Percentiles rank a stretch among this genome's conserved stretches.
Conservation (phyloP, 2,888 invertebrate species). For the Dastarcus helophoroides region DNA sequence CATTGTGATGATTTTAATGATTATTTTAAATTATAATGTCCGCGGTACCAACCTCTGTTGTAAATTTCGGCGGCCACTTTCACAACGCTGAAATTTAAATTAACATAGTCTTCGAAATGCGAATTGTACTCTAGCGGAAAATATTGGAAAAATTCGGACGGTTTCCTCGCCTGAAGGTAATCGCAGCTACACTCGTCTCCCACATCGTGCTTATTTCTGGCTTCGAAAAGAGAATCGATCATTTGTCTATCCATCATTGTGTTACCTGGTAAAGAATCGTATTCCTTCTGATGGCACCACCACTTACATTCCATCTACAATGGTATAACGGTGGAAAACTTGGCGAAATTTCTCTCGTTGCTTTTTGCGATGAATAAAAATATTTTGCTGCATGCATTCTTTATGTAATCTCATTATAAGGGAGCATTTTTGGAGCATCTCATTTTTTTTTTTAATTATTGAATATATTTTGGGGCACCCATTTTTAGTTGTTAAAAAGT, state of each 20-base stretch:
- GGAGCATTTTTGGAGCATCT: no score
- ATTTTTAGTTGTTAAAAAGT: no score
- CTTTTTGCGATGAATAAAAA: not conserved
- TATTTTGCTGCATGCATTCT: no score
- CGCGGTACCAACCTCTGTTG: constrained; percentile 54
- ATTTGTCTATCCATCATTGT: constrained; percentile 3
- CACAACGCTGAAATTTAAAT: constrained; percentile 70
- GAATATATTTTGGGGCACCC: no score
- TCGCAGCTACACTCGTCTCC: constrained; percentile 9
- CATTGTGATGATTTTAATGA: not conserved
- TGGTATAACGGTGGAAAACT: not conserved
- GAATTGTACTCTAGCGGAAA: constrained; percentile 52
- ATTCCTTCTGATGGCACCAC: constrained; percentile 15
- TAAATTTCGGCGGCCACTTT: constrained; percentile 91
- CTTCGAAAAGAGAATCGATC: constrained; percentile 8
- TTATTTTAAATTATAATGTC: not conserved
- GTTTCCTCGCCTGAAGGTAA: constrained; percentile 13
- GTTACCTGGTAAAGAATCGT: constrained; percentile 4
- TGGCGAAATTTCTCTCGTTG: not conserved
- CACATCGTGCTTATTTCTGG: not conserved
- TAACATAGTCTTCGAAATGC: constrained; percentile 64
- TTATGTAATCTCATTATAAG: no score
- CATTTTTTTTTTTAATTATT: no score
- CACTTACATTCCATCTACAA: constrained; percentile 15
- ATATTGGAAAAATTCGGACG: constrained; percentile 39